Conservation (phyloP, 2,797 vertebrate species). For the Enoplosus armatus region DNA sequence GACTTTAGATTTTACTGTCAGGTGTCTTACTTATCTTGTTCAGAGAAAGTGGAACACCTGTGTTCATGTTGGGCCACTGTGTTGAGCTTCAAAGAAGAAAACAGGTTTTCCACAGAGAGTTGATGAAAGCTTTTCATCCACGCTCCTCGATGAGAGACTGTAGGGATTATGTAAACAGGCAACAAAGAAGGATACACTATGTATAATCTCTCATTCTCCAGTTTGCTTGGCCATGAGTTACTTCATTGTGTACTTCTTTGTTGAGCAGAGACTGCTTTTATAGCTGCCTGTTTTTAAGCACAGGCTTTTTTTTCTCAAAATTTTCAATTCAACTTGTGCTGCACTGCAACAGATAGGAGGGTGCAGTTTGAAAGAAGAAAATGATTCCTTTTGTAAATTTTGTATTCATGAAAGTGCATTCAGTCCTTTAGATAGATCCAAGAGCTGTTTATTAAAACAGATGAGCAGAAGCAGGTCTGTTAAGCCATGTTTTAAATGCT, state of each 20-base stretch:
- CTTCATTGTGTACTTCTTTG: conserved; percentile 69
- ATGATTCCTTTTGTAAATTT: conserved; percentile 32
- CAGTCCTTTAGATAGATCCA: conserved; percentile 37
- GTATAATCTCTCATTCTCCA: conserved; percentile 69
- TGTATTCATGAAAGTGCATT: conserved; percentile 34
- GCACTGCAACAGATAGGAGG: conserved; percentile 18
- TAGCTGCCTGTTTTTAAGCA: conserved; percentile 38
- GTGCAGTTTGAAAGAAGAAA: conserved; percentile 14
- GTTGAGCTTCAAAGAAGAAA: conserved; percentile 68
- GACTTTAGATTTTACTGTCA: conserved; percentile 23
- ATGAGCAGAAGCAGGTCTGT: conserved; percentile 11
- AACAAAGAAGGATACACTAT: conserved; percentile 69
- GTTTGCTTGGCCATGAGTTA: conserved; percentile 61
- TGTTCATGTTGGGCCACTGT: conserved; percentile 43
- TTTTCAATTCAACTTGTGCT: conserved; percentile 42
- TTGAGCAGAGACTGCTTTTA: conserved; percentile 45
- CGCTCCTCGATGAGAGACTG: conserved; percentile 68
- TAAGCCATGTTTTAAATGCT: conserved; percentile 26
- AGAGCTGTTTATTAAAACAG: conserved; percentile 31
- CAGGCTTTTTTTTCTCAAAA: conserved; percentile 8
- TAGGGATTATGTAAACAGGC: conserved; percentile 76
- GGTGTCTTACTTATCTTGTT: conserved; percentile 32
- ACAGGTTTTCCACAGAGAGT: conserved; percentile 54
- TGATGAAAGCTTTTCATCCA: conserved; percentile 76
- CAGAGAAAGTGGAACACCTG: conserved; percentile 75